These are phyloP conservation scores for Hypomesus transpacificus DNA, from an alignment of 2,113 vertebrate species.

Conservation along the genomic window DNA sequence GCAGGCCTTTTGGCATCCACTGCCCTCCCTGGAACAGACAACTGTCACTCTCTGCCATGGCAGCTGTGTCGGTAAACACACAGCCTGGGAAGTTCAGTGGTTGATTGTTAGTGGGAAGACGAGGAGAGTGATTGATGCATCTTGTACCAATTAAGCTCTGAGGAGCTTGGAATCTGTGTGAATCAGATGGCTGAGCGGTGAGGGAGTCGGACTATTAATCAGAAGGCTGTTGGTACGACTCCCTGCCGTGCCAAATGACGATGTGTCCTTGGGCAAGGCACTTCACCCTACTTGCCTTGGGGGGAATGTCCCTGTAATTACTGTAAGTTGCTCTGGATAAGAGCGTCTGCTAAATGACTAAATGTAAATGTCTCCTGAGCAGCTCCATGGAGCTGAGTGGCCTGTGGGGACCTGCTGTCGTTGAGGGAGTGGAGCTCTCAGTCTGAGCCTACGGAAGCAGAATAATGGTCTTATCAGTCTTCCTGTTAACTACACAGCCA, in stretches of 20 bases:
- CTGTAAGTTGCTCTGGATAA: no score
- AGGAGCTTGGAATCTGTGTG: background rate
- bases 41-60: background rate
- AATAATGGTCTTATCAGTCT: slow-evolving; percentile 16
- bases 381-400: background rate
- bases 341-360: no score
- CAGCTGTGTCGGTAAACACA: slow-evolving; percentile 5
- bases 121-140: slow-evolving; percentile 15
- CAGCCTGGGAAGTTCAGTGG: slow-evolving; percentile 2
- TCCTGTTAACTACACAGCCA: background rate
- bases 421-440: background rate
- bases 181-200: no score
- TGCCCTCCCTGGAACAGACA: background rate
- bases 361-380: slow-evolving; percentile 1
- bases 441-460: background rate
- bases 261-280: no score
- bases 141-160: slow-evolving; percentile 18
- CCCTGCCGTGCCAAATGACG: no score
- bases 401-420: background rate
- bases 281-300: no score
- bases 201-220: no score
- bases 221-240: no score
- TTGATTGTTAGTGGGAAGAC: background rate
- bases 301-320: no score
- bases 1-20: slow-evolving; percentile 2